Percentiles rank a stretch among this genome's conserved stretches.
phyloP scores from a whole-genome alignment of 2,888 invertebrate genomes.

The Mamestra brassicae region DNA sequence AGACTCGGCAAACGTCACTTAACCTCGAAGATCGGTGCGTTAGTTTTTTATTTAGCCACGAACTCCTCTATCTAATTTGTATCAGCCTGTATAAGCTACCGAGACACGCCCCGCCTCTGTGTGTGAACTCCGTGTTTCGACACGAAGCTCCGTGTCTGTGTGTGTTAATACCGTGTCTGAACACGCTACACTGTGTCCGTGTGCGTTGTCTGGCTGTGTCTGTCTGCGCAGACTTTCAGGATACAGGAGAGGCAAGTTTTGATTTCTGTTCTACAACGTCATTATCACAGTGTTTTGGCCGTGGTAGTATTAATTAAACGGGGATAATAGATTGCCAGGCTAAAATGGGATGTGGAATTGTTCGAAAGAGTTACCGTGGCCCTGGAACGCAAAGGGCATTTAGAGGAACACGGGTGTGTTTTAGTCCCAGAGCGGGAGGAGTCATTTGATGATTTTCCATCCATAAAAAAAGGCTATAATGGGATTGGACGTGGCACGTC shows the following conservation, averaged over 20 bases:
- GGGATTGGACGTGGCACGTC: too few relatives aligned
- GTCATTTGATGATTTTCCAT: too few relatives aligned
- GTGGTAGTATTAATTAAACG: conserved; percentile 7
- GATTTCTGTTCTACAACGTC: conserved; percentile 53
- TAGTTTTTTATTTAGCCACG: neutral
- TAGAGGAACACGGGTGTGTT: too few relatives aligned
- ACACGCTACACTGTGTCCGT: conserved; percentile 30
- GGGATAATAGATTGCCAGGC: too few relatives aligned
- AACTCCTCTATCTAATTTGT: neutral
- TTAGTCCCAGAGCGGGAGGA: too few relatives aligned
- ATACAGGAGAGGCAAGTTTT: conserved; percentile 54
- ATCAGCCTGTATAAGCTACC: conserved; percentile 12
- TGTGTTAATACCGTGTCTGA: conserved; percentile 16
- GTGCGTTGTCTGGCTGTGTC: conserved; percentile 61
- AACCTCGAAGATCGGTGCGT: neutral
- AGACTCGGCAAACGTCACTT: neutral
- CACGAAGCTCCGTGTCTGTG: conserved; percentile 13
- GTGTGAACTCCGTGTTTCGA: conserved; percentile 27
- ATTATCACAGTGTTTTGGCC: conserved; percentile 9
- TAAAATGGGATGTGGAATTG: too few relatives aligned
- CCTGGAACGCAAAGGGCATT: too few relatives aligned
- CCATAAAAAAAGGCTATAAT: too few relatives aligned
- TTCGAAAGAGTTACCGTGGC: too few relatives aligned
- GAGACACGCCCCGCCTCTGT: conserved; percentile 31
- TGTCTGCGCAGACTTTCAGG: conserved; percentile 62